Base-by-base conservation (phyloP, 2,113 vertebrate genomes). In the Cryptoleucopteryx plumbea region DNA sequence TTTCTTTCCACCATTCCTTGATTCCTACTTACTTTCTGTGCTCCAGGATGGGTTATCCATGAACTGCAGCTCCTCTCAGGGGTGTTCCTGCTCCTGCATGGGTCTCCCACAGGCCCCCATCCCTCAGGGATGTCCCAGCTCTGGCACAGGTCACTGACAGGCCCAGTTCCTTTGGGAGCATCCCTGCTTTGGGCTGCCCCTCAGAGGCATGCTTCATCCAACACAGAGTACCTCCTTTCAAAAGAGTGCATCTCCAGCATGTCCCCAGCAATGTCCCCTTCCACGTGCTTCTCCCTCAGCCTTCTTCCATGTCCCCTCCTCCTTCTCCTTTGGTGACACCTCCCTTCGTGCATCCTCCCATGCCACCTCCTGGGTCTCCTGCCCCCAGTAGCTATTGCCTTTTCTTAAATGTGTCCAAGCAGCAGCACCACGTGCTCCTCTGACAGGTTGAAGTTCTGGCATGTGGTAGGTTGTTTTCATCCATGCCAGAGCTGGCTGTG, bases 21-120 rank as follows among this genome's bases (percentile, higher is more conserved):
- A n/a, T 36, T 65, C 58, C 36, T 74, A 2, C 18, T 29, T 40
- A 36, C 47, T 56, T 67, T 67, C 29, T 68, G 27, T 62, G 31
- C 16, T 50, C n/a, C 65, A 72, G 22, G n/a, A 55, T n/a, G 2
- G 10, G 22, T 67, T 79, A 55, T 12, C 23, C 22, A 31, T 15
- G 11, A 61, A 6, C 31, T 77, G 17, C 27, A 61, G 45, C 5
- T 40, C 32, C 45, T 53, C 38, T 53, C 38, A 26, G 23, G 6
- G 10, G 6, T 55, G 19, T 16, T 19, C 9, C 34, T 59, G 32
- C 40, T 53, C 2, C 32, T 23, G 5, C 1, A 1, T 10, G 31
- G 5, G 16, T 42, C 19, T 32, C 40, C n/a, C 29, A 20, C 38
- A 4, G 31, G 17, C 7, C 11, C 7, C 50, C 58, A 7, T 9